A percentile compares a stretch with the other conserved stretches of the same genome.
phyloP scores from a whole-genome alignment of 2,888 invertebrate genomes.

The Drosophila atripex region DNA sequence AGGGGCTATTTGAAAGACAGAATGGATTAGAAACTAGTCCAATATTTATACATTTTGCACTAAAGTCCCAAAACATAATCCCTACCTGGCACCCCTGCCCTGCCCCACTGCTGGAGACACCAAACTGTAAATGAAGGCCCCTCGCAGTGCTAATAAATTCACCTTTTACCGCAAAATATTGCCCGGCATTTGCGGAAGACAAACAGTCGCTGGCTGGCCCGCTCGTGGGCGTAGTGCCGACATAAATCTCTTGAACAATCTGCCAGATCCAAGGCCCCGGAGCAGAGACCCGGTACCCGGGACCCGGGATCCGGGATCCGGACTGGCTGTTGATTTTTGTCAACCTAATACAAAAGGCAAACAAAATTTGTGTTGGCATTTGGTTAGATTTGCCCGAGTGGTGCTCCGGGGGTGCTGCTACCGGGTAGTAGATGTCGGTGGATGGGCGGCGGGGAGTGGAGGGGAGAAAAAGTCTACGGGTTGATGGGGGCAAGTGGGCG shows the following conservation, averaged over 20 bases:
- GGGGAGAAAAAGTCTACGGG: conserved; percentile 4
- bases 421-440: too few species aligned
- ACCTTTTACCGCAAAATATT: conserved; percentile 78
- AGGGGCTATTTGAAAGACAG: too few species aligned
- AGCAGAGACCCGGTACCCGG: too few species aligned
- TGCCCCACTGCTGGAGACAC: not conserved
- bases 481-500: conserved; percentile 23
- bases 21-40: too few species aligned
- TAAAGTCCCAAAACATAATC: too few species aligned
- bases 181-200: conserved; percentile 75
- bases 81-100: too few species aligned
- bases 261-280: conserved; percentile 11
- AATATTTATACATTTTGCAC: too few species aligned
- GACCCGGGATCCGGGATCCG: not conserved
- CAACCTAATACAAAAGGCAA: conserved; percentile 75
- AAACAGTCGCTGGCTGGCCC: conserved; percentile 52
- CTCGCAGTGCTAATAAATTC: conserved; percentile 67
- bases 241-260: conserved; percentile 61
- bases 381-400: conserved; percentile 63
- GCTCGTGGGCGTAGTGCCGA: conserved; percentile 46
- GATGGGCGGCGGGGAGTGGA: too few species aligned
- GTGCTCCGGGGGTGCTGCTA: not conserved
- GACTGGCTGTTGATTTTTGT: conserved; percentile 73
- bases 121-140: conserved; percentile 20
- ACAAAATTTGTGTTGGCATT: conserved; percentile 77